Evolutionary conservation across 2,113 vertebrate genomes (phyloP).

Genomic region (Cygnus buccinator): DNA sequence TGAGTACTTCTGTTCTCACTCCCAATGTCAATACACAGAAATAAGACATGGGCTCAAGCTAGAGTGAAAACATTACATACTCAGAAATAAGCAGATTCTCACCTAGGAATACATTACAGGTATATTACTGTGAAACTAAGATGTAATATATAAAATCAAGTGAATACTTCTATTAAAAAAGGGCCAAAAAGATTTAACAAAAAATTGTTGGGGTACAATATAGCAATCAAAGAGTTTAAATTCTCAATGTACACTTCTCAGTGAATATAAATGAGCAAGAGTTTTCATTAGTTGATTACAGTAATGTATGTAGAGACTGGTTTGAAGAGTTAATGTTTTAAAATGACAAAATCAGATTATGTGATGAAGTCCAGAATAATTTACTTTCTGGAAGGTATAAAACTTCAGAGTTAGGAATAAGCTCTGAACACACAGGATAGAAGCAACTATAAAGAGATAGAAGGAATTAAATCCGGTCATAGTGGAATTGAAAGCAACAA

Average conservation of each 20-base stretch:
- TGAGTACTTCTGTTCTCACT: background rate
- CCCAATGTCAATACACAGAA: background rate
- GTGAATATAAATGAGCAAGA: background rate
- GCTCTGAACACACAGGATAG: background rate
- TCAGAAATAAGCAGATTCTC: background rate
- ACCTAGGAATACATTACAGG: background rate
- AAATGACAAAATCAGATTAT: background rate
- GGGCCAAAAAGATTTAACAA: background rate
- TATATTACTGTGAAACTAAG: background rate
- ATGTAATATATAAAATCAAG: background rate
- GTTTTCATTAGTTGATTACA: background rate
- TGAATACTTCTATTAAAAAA: background rate
- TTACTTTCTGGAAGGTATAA: background rate
- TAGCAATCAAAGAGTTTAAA: background rate
- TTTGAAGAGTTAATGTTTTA: background rate
- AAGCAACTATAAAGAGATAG: background rate
- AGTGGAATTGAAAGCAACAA: background rate
- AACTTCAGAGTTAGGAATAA: background rate
- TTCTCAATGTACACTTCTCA: background rate
- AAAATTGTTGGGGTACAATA: background rate
- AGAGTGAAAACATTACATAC: background rate
- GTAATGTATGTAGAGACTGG: background rate
- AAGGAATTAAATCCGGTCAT: background rate
- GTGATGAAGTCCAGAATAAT: background rate
- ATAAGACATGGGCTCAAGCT: background rate